Percentiles rank a stretch among this genome's conserved stretches.
phyloP scores from a whole-genome alignment of 2,888 invertebrate species.

The Hirtodrosophila alboralis region DNA sequence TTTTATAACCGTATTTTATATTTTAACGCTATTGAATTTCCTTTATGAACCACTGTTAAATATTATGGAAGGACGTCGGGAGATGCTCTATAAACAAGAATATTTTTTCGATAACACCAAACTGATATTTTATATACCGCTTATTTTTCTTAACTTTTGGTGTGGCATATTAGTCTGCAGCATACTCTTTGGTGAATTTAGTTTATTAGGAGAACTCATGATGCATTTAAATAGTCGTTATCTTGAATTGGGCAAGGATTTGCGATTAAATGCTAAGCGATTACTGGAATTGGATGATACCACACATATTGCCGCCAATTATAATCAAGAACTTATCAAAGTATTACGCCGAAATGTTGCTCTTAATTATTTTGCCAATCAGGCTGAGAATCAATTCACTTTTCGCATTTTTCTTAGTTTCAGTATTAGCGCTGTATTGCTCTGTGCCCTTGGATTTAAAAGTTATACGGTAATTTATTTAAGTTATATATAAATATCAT shows the following conservation, averaged over 20 bases:
- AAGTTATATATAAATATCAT: too few relatives aligned
- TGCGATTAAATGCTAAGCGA: slow-evolving; percentile 20
- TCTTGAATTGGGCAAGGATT: slow-evolving; percentile 59
- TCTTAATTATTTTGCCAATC: slow-evolving; percentile 64
- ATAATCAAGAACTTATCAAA: slow-evolving; percentile 44
- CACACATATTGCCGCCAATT: slow-evolving; percentile 43
- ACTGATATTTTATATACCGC: slow-evolving; percentile 48
- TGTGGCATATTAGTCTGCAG: slow-evolving; percentile 55
- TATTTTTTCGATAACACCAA: slow-evolving; percentile 63
- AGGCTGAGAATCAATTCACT: slow-evolving; percentile 63
- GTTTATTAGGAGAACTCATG: slow-evolving; percentile 69
- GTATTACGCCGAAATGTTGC: slow-evolving; percentile 59
- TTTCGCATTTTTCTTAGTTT: slow-evolving; percentile 76
- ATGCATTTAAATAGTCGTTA: slow-evolving; percentile 77
- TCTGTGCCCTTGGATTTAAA: slow-evolving; percentile 71
- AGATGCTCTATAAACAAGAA: slow-evolving; percentile 66
- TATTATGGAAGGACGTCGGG: slow-evolving; percentile 44
- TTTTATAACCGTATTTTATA: slow-evolving; percentile 57
- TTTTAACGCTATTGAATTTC: slow-evolving; percentile 56
- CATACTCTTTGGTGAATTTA: slow-evolving; percentile 64
- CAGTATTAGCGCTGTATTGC: slow-evolving; percentile 60
- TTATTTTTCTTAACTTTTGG: slow-evolving; percentile 51
- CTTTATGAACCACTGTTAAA: slow-evolving; percentile 49
- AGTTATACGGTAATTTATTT: slow-evolving; percentile 68
- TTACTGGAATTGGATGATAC: slow-evolving; percentile 10